phyloP scores from a whole-genome alignment of 2,113 vertebrate genomes.

The Gambusia holbrooki region DNA sequence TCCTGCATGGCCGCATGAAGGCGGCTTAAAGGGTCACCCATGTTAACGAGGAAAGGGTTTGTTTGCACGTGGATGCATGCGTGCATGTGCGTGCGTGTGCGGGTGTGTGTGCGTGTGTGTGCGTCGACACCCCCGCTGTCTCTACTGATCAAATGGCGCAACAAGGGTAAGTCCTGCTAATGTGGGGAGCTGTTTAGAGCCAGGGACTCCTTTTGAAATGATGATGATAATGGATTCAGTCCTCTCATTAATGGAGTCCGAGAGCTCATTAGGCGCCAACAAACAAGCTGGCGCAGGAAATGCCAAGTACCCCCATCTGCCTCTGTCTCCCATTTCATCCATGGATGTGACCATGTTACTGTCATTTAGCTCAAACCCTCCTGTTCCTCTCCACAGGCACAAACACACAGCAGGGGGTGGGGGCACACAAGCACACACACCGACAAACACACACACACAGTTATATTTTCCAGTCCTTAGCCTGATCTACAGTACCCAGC shows the following conservation, averaged over 20 bases:
- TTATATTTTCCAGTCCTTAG: slow-evolving; percentile 50
- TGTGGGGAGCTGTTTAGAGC: slow-evolving; percentile 97
- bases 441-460: slow-evolving; percentile 23
- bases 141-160: slow-evolving; percentile 98
- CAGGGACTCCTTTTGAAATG: slow-evolving; percentile 97
- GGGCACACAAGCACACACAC: slow-evolving; percentile 1
- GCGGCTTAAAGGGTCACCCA: slow-evolving; percentile 29
- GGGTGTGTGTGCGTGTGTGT: slow-evolving; percentile 8
- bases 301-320: slow-evolving; percentile 95
- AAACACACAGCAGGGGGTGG: slow-evolving; percentile 59
- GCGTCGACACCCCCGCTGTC: slow-evolving; percentile 86
- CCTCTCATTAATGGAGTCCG: slow-evolving; percentile 99
- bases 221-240: slow-evolving; percentile 99
- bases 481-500: slow-evolving; percentile 41
- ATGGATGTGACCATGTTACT: slow-evolving; percentile 93
- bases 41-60: slow-evolving; percentile 46
- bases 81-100: slow-evolving; percentile 12
- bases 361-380: slow-evolving; percentile 93
- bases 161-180: slow-evolving; percentile 95
- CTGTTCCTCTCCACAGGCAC: slow-evolving; percentile 84
- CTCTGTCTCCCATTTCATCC: slow-evolving; percentile 91
- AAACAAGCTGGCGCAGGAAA: slow-evolving; percentile 98
- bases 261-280: slow-evolving; percentile 99
- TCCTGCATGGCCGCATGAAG: slow-evolving; percentile 46
- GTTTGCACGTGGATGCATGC: slow-evolving; percentile 7